A percentile compares a stretch with the other conserved stretches of the same genome.
phyloP scores from a whole-genome alignment of 2,113 vertebrate genomes.

The Lanius collurio region DNA sequence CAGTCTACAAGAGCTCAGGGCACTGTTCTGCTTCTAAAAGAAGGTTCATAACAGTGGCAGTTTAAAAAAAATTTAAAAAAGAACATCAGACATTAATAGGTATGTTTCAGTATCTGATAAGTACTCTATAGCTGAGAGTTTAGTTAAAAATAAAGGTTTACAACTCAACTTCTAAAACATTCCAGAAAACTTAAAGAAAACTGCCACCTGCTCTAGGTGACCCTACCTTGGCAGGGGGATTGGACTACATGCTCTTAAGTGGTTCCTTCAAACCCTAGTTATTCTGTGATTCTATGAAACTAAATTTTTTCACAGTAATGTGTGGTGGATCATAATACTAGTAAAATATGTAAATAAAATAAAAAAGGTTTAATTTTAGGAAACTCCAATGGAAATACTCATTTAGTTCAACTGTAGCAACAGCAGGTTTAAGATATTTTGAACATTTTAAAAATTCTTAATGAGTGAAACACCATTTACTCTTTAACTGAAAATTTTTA shows the following conservation, averaged over 20 bases:
- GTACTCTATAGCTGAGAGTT: neutral
- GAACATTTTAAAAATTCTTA: neutral
- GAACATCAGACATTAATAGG: neutral
- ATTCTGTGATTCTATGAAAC: neutral
- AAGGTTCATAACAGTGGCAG: neutral
- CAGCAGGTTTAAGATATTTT: neutral
- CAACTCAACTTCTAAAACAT: neutral
- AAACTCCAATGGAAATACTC: neutral
- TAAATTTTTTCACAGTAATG: neutral
- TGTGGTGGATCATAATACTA: neutral
- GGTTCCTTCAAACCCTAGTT: neutral
- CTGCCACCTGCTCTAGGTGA: neutral
- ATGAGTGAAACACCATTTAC: neutral
- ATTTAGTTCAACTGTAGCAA: neutral
- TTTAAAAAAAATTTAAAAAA: neutral
- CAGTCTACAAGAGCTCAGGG: neutral
- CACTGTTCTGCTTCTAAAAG: constrained; percentile 24
- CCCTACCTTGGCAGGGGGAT: neutral
- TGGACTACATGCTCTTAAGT: neutral
- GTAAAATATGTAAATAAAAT: neutral
- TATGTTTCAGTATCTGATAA: neutral
- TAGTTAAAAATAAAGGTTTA: neutral
- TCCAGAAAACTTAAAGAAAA: neutral
- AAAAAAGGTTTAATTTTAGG: neutral
- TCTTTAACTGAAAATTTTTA: neutral